Conservation (phyloP, 2,797 vertebrate genomes). For the Craterocephalus amniculus region DNA sequence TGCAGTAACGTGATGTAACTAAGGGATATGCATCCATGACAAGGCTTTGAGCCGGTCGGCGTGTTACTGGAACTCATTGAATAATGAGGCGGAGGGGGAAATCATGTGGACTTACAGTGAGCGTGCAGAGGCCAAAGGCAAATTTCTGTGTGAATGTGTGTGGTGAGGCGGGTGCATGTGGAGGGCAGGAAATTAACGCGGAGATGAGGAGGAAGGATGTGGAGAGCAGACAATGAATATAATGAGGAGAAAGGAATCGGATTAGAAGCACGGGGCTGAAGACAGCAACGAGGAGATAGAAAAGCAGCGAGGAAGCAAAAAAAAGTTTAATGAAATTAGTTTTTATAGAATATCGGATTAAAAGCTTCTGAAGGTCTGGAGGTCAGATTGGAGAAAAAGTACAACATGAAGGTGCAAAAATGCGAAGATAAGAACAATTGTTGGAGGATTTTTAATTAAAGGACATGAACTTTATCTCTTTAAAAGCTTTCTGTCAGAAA, state of each 20-base stretch:
- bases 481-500: slow-evolving; percentile 1
- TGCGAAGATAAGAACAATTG: not conserved
- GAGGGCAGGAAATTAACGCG: slow-evolving; percentile 9
- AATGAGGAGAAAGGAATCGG: slow-evolving; percentile 25
- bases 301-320: too few species aligned
- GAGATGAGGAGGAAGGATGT: not conserved
- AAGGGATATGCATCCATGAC: too few species aligned
- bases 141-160: slow-evolving; percentile 4
- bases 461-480: slow-evolving; percentile 23
- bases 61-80: slow-evolving; percentile 4
- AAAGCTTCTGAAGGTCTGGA: slow-evolving; percentile 27
- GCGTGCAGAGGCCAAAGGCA: slow-evolving; percentile 1
- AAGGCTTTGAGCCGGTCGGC: too few species aligned
- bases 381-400: slow-evolving; percentile 15
- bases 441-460: slow-evolving; percentile 14
- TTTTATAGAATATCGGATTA: slow-evolving; percentile 5
- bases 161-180: not conserved
- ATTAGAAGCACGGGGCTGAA: slow-evolving; percentile 18
- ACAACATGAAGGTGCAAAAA: not conserved
- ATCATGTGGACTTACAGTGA: slow-evolving; percentile 1
- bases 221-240: slow-evolving; percentile 4
- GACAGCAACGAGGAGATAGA: too few species aligned
- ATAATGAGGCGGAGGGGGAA: slow-evolving; percentile 10
- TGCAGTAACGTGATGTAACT: too few species aligned
- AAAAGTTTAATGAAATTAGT: too few species aligned